phyloP scores from a whole-genome alignment of 2,113 vertebrate genomes.

The Laticauda laticaudata region DNA sequence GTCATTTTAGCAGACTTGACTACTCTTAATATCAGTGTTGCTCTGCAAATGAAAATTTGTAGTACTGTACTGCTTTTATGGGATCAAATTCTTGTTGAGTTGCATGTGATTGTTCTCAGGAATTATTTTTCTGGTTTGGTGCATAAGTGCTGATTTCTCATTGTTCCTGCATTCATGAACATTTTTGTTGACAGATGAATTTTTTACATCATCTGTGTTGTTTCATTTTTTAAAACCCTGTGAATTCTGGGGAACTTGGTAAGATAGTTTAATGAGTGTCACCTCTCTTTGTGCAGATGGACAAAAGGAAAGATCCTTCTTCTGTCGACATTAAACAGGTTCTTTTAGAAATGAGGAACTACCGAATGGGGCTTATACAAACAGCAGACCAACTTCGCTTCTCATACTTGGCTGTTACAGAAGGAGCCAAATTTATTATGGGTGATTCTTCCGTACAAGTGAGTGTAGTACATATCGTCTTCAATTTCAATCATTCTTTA shows the following conservation, averaged over 20 bases:
- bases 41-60: neutral
- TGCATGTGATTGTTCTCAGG: neutral
- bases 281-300: conserved; percentile 76
- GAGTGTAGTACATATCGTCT: conserved; percentile 7
- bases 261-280: neutral
- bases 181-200: neutral
- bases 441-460: conserved; percentile 90
- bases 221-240: neutral
- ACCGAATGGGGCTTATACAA: conserved; percentile 96
- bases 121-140: neutral
- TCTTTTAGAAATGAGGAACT: conserved; percentile 90
- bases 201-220: neutral
- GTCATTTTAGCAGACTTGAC: neutral
- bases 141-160: neutral
- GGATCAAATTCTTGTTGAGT: neutral
- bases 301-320: conserved; percentile 88
- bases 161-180: neutral
- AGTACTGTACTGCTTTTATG: neutral
- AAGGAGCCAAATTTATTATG: conserved; percentile 92
- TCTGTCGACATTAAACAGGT: conserved; percentile 90
- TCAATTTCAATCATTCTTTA: neutral
- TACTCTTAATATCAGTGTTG: fast-evolving
- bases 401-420: conserved; percentile 94
- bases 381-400: conserved; percentile 96
- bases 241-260: neutral